Base-by-base conservation (phyloP, 2,797 vertebrate species). In the Tapirus indicus region DNA sequence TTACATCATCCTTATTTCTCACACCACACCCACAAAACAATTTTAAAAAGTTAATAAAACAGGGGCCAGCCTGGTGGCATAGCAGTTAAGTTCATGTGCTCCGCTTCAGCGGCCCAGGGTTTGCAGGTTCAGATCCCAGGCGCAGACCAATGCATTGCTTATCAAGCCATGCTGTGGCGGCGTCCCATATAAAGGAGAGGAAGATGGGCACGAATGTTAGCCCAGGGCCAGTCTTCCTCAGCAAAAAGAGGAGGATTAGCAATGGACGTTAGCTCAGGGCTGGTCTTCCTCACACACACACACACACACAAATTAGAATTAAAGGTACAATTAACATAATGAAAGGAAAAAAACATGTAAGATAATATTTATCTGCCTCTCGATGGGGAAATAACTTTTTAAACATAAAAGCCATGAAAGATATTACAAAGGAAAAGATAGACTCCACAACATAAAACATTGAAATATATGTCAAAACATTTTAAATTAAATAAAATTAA, bases 401-500 rank as follows among this genome's bases (percentile, higher is more conserved):
- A 71, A 97, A 91, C 18, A 58, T 56, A 82, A 90, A 96, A 86
- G 41, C 21, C 38, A 47, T 56, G 35, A 95, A 75, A 77, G 32
- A 66, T 44, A 77, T 47, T 86, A 74, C 21, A 79, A 92, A 88
- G 17, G 79, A 88, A 66, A 84, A 77, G 29, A 91, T 25, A 35
- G 35, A 84, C 62, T 89, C 17, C 92, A 56, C n/a, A 58, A 66
- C 44, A 78, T 74, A 79, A 95, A 78, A 78, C 21, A 84, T 29
- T 91, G 77, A 95, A 92, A 68, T 96, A 47, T 52, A 41, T 64
- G 29, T 71, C 5, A 80, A 88, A 95, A 92, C 5, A 56, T 72
- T 75, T 84, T 72, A 58, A 71, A 20, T 84, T 69, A 94, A 92
- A 92, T 92, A 78, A 93, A 93, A 29, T 78, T 47, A n/a, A 84